Conservation (phyloP, 2,113 vertebrate genomes). For the Origma solitaria region DNA sequence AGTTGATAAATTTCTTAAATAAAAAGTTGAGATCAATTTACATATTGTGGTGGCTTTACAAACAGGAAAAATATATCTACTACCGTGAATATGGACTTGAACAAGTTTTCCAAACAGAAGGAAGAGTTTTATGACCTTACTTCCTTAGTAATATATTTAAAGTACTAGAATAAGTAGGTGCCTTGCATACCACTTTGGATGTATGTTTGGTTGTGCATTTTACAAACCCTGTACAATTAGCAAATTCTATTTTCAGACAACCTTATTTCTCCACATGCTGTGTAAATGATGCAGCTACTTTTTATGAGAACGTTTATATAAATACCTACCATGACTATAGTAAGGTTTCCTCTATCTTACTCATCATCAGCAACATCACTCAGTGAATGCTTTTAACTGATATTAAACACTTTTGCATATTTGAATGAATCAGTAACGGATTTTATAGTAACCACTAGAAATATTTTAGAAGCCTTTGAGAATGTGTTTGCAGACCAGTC, state of each 20-base stretch:
- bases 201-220: not conserved
- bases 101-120: not conserved
- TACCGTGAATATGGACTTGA: not conserved
- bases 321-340: not conserved
- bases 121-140: not conserved
- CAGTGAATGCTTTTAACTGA: not conserved
- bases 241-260: not conserved
- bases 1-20: not conserved
- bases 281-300: not conserved
- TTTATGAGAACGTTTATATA: not conserved
- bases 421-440: not conserved
- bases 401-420: not conserved
- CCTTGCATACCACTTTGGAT: not conserved
- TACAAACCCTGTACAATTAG: accelerated
- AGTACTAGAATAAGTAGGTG: not conserved
- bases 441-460: not conserved
- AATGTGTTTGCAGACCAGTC: not conserved
- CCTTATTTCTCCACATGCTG: not conserved
- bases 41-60: not conserved
- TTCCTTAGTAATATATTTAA: not conserved
- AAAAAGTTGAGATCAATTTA: not conserved
- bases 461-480: not conserved
- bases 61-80: not conserved
- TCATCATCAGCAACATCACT: not conserved
- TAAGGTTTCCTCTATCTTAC: not conserved